Percentiles rank a stretch among this genome's conserved stretches.
phyloP scores from a whole-genome alignment of 2,797 vertebrate genomes.

The Sus cebifrons region DNA sequence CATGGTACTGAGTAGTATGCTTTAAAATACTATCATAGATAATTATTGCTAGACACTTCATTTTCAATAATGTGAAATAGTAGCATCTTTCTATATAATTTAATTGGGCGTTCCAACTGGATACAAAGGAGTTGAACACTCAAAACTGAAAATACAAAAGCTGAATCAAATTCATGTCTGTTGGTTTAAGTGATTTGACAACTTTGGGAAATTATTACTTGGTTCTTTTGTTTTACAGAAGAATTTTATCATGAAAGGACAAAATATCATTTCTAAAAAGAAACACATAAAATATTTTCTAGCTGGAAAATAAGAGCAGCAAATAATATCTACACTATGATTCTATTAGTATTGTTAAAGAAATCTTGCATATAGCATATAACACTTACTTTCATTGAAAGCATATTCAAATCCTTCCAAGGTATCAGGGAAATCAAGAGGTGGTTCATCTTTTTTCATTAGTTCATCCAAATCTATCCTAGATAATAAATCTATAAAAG shows the following conservation, averaged over 20 bases:
- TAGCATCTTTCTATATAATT: slow-evolving; percentile 58
- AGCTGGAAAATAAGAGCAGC: slow-evolving; percentile 58
- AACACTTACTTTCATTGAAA: slow-evolving; percentile 98
- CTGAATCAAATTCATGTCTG: slow-evolving; percentile 48
- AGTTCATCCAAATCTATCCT: slow-evolving; percentile 99
- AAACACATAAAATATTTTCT: slow-evolving; percentile 78
- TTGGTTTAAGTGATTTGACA: slow-evolving; percentile 53
- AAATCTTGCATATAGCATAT: slow-evolving; percentile 54
- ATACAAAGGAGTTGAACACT: slow-evolving; percentile 31
- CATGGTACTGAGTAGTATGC: slow-evolving; percentile 9
- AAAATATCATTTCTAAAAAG: slow-evolving; percentile 74
- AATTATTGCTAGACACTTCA: slow-evolving; percentile 26
- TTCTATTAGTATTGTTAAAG: slow-evolving; percentile 64
- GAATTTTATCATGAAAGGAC: slow-evolving; percentile 60
- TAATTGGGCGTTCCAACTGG: slow-evolving; percentile 34
- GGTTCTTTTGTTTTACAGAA: slow-evolving; percentile 75
- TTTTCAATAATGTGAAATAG: slow-evolving; percentile 64
- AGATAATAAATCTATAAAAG: slow-evolving; percentile 95
- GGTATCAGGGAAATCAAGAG: slow-evolving; percentile 97
- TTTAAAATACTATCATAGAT: slow-evolving; percentile 63
- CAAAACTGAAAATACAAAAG: slow-evolving; percentile 38
- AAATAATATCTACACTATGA: slow-evolving; percentile 71
- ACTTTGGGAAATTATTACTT: slow-evolving; percentile 70
- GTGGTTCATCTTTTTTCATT: slow-evolving; percentile 99
- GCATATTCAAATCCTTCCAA: slow-evolving; percentile 98